phyloP scores from a whole-genome alignment of 1,140 invertebrate genomes.

The Eurytemora carolleeae region DNA sequence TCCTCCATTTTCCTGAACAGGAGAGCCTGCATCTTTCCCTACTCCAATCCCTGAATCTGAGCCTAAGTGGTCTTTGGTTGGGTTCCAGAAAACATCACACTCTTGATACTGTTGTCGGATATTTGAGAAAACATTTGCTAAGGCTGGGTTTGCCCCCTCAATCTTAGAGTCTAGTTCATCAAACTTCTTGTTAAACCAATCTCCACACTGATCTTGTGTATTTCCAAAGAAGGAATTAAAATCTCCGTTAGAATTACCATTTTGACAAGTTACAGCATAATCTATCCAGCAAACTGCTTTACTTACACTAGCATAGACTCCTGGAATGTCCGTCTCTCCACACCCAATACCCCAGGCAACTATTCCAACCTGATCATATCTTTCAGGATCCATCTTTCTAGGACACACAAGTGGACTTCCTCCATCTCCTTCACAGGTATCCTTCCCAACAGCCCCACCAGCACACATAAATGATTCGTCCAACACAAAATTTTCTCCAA shows the following conservation, averaged over 20 bases:
- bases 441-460: slow-evolving; percentile 30
- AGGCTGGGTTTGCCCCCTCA: too few species aligned
- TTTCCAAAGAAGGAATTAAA: background rate
- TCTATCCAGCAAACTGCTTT: slow-evolving; percentile 11
- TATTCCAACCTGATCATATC: slow-evolving; percentile 40
- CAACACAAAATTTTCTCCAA: slow-evolving; percentile 28
- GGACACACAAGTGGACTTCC: slow-evolving; percentile 25
- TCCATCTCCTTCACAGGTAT: slow-evolving; percentile 29
- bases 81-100: too few species aligned
- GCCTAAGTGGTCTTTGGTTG: too few species aligned
- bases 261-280: background rate
- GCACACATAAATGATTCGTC: slow-evolving; percentile 33
- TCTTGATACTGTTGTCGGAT: too few species aligned
- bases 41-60: too few species aligned
- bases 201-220: background rate
- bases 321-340: slow-evolving; percentile 41
- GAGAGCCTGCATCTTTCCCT: too few species aligned
- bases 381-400: slow-evolving; percentile 3
- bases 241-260: background rate
- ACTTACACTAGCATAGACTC: slow-evolving; percentile 45
- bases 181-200: too few species aligned
- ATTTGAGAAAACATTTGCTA: too few species aligned
- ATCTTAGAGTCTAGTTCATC: too few species aligned
- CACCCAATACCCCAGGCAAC: slow-evolving; percentile 49
- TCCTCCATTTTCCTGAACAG: too few species aligned